Evolutionary conservation across 2,888 invertebrate genomes (phyloP).

Genomic region (Erebia aethiops): DNA sequence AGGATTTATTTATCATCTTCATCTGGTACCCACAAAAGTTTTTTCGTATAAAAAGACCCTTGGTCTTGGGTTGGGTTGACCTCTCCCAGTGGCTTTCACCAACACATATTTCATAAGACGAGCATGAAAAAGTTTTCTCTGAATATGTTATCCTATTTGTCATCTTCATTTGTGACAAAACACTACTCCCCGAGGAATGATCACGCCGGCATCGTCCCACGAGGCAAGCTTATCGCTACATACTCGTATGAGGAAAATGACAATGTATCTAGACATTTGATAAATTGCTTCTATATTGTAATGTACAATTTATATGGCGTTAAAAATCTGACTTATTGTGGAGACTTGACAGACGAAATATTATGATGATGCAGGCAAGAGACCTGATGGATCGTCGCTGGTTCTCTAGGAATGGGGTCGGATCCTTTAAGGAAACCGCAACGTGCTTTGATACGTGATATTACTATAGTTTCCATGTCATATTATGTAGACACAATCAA

Average conservation of each 20-base stretch:
- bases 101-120: conserved; percentile 31
- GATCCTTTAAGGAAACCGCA: too few species aligned
- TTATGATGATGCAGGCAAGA: neutral
- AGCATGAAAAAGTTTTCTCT: conserved; percentile 27
- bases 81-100: conserved; percentile 26
- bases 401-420: too few species aligned
- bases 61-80: too few species aligned
- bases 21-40: conserved; percentile 15
- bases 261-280: conserved; percentile 14
- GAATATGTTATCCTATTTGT: conserved; percentile 31
- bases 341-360: neutral
- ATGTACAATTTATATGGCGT: neutral
- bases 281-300: conserved; percentile 12
- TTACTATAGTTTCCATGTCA: too few species aligned
- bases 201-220: conserved; percentile 11
- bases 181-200: conserved; percentile 28
- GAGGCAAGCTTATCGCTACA: conserved; percentile 18
- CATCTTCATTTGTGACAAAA: conserved; percentile 31
- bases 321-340: neutral
- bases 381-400: too few species aligned
- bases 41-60: conserved; percentile 23
- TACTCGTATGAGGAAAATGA: conserved; percentile 5
- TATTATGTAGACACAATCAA: too few species aligned
- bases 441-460: too few species aligned
- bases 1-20: conserved; percentile 21